Conservation (phyloP, 2,888 invertebrate genomes). For the Subacronicta megacephala region DNA sequence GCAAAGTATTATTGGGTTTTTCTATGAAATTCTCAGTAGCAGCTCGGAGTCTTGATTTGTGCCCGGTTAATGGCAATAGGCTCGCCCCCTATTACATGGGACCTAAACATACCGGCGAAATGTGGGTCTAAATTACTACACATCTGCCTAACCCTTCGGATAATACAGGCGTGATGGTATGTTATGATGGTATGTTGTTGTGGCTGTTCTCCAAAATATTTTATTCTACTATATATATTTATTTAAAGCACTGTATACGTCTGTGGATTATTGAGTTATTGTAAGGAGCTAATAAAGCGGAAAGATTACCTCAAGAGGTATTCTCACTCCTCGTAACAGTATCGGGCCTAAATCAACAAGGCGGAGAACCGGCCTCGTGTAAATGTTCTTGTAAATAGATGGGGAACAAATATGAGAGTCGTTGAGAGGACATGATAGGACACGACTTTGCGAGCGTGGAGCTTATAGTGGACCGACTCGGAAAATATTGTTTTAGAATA, state of each 20-base stretch:
- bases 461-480: conserved; percentile 31
- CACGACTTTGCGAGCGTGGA: conserved; percentile 14
- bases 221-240: too few relatives aligned
- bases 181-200: too few relatives aligned
- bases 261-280: conserved; percentile 43
- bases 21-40: too few relatives aligned
- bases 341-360: conserved; percentile 79
- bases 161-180: too few relatives aligned
- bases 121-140: too few relatives aligned
- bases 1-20: too few relatives aligned
- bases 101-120: too few relatives aligned
- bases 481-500: conserved; percentile 36
- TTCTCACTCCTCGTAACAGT: conserved; percentile 56
- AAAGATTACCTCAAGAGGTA: conserved; percentile 48
- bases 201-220: too few relatives aligned
- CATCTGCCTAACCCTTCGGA: too few relatives aligned
- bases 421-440: conserved; percentile 34
- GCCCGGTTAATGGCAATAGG: too few relatives aligned
- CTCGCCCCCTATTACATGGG: too few relatives aligned
- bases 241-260: background rate
- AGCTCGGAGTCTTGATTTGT: too few relatives aligned
- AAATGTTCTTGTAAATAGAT: conserved; percentile 74
- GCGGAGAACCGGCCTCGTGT: conserved; percentile 62
- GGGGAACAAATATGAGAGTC: conserved; percentile 68
- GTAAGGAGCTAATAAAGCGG: conserved; percentile 51